Evolutionary conservation across 2,888 invertebrate genomes (phyloP), one percentile per base, ranked within the genome.

Genomic region (Ptilodon capucinus): DNA sequence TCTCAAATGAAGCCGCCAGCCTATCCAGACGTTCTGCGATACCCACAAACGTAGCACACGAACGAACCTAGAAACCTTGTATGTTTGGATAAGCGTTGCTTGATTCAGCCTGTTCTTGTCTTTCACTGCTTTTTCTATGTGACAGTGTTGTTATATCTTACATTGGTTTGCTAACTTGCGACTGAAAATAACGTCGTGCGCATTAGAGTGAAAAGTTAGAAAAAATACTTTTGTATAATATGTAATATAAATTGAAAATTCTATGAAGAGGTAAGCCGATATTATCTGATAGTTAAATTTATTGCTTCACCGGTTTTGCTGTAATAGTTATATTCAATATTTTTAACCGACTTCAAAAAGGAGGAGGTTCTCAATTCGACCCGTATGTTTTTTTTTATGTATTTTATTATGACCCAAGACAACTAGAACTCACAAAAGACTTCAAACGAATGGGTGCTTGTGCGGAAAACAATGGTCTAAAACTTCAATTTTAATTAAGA

Each of bases 61-160:
- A n/a, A n/a, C n/a, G 58, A 64, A 60, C 51, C 53, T 60, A 54
- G 57, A 48, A 81, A 35, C 73, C 80, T 62, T 23, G 35, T 42
- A 44, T 58, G 35, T 50, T 51, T 81, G 79, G 81, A 41, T 59
- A 55, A 47, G 51, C 49, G 60, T 54, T 66, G 67, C 72, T 74
- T 71, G 77, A 76, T 79, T 58, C 74, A 59, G 65, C 56, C 71
- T 70, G 74, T 76, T 79, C 81, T 81, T 75, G 78, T 77, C 70
- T 74, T 76, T 68, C 65, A 65, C 56, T 46, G 51, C n/a, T 64
- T 62, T 57, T 61, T 35, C 16, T 46, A 51, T 49, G 48, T 51
- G 39, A 30, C 42, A 49, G 44, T 47, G 13, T n/a, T n/a, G n/a
- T n/a, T n/a, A n/a, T n/a, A 23, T 32, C 42, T 44, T 45, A 41